Base-by-base conservation (phyloP, 2,888 invertebrate species). In the Nomada flava region DNA sequence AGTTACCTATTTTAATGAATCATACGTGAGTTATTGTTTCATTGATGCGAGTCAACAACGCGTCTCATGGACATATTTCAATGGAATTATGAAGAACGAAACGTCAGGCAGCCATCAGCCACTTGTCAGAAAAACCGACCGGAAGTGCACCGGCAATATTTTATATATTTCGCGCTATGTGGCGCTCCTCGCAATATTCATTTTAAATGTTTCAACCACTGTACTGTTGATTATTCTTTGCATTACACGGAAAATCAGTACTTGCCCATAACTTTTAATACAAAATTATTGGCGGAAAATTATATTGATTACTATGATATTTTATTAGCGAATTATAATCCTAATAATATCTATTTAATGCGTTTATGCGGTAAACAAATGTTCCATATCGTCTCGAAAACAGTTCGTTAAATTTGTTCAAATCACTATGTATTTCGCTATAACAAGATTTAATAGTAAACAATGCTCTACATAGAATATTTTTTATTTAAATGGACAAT, bases 71-170 rank as follows among this genome's bases (percentile, higher is more conserved):
- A 50, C 67, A 62, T 76, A 86, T 26, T 67, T 80, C 52, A 64
- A 29, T 59, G 63, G 59, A 72, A 76, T 76, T 68, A 71, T 79
- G 44, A 71, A 86, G 77, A 83, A 75, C 62, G 81, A 87, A 87
- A 84, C 65, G 87, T 89, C 86, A 89, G 83, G 63, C 88, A 64
- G 83, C 84, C 69, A 81, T 82, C 84, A 63, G 63, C 86, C 82
- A 85, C 88, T 89, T 88, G 83, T 86, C 88, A 85, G 85, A 73
- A 83, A 82, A 84, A 74, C 73, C 50, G 26, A 74, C 74, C 81
- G 82, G 85, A 86, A 83, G 72, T 82, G 18, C 53, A 71, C 55
- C 20, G 70, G 50, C 36, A 29, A 15, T 65, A 60, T 44, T 75
- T 65, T 42, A 36, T 55, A 44, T 23, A 47, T 7, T 55, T 42